A percentile compares a stretch with the other conserved stretches of the same genome.
Evolutionary conservation across 2,888 invertebrate species (phyloP).

Genomic region (Heliconius aoede): DNA sequence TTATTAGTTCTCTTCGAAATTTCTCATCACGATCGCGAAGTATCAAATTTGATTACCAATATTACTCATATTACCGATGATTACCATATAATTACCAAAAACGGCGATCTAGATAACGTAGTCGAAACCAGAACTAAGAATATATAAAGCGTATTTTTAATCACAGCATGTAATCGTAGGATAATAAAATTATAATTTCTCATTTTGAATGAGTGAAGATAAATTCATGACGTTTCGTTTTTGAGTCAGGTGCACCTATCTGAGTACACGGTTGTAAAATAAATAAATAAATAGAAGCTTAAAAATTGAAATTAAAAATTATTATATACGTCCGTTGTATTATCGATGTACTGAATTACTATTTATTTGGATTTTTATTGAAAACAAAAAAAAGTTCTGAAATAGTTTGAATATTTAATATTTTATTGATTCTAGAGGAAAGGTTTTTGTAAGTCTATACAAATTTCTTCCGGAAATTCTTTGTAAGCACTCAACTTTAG

Average conservation of each 20-base stretch:
- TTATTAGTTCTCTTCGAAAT: neutral
- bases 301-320: neutral
- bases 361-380: conserved; percentile 1
- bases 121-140: neutral
- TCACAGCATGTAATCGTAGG: neutral
- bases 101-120: neutral
- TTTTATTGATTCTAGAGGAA: neutral
- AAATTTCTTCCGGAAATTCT: conserved; percentile 12
- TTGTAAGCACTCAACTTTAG: neutral
- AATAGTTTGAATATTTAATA: neutral
- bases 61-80: neutral
- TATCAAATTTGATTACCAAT: neutral
- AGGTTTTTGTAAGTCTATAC: conserved; percentile 15
- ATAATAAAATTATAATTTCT: conserved; percentile 1
- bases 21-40: too few species aligned
- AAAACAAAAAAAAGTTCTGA: neutral
- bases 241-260: conserved; percentile 44
- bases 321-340: conserved; percentile 1
- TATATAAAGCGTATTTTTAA: neutral
- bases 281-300: conserved; percentile 18
- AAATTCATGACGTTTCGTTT: conserved; percentile 29
- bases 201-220: conserved; percentile 1
- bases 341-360: neutral
- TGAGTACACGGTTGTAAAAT: conserved; percentile 46
- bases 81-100: neutral